Evolutionary conservation across 2,797 vertebrate species (phyloP), one percentile per base, ranked within the genome.

Genomic region (Chrosomus eos): DNA sequence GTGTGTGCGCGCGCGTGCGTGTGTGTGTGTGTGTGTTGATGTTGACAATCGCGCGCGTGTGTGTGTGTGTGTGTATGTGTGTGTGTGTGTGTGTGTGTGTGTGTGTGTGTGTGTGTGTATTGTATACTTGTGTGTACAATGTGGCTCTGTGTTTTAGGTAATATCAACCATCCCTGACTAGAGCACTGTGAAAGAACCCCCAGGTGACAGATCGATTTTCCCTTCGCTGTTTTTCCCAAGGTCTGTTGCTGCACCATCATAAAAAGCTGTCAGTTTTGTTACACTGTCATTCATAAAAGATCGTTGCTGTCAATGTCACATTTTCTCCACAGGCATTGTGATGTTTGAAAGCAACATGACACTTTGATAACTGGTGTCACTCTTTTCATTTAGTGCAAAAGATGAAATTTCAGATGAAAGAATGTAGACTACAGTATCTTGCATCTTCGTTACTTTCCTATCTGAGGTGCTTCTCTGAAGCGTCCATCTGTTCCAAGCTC

Each of bases 401-500:
- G 45, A 70, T 83, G 60, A 33, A 78, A 64, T 70, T 70, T 77
- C 19, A 77, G 66, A 60, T 85, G 70, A 82, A 72, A 79, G 74
- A 72, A 73, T 77, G 36, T 58, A 66, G 79, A 80, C 45, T 71
- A 40, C 10, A 8, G 64, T 40, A 60, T 62, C 76, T 76, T 64
- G 75, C 58, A 45, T 55, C n/a, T 7, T 68, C 72, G 10, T 45
- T 82, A 28, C 11, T 66, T 66, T 58, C 36, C 55, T 76, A 73
- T 86, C 68, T 45, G 43, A 40, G 62, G 38, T 81, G 58, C 75
- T 36, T 82, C 26, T 78, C 45, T 33, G 64, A 81, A 84, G 60
- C 28, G 19, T 81, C 84, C 85, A 82, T 88, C 82, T 86, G 87
- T 84, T 88, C 38, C 48, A 72, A 79, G 13, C 38, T 16, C 38